phyloP scores from a whole-genome alignment of 2,113 vertebrate genomes.

The Rhabdomys dilectus region DNA sequence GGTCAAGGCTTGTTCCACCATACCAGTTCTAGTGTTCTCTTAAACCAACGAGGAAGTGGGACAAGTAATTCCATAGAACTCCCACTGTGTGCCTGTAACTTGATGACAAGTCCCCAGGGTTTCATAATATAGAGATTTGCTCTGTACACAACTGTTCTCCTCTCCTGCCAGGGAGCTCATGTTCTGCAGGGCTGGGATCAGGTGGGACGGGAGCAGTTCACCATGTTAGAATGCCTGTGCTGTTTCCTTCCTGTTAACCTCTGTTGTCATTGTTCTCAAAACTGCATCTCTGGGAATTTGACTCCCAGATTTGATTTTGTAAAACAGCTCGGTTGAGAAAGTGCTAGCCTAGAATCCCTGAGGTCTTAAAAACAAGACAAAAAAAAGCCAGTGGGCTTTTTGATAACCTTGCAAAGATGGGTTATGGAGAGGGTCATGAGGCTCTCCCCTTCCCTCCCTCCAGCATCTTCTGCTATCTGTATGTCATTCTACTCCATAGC shows the following conservation, averaged over 20 bases:
- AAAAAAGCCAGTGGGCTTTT: neutral
- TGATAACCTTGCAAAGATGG: neutral
- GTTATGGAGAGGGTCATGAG: neutral
- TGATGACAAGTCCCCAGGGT: neutral
- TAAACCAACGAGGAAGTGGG: neutral
- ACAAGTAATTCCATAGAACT: neutral
- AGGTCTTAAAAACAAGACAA: neutral
- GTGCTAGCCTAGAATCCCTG: neutral
- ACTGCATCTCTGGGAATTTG: slow-evolving; percentile 4
- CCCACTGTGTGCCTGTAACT: neutral
- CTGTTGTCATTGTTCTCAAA: slow-evolving; percentile 8
- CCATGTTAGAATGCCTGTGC: too few species aligned
- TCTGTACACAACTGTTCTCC: neutral
- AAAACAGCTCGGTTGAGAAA: neutral
- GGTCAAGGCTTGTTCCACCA: neutral
- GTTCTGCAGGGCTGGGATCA: neutral
- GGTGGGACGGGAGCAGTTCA: too few species aligned
- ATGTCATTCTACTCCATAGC: neutral
- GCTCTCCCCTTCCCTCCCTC: neutral
- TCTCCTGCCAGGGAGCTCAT: neutral
- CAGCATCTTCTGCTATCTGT: neutral
- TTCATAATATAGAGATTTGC: neutral
- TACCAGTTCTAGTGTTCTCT: neutral
- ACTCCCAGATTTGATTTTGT: neutral
- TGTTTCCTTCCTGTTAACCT: neutral